Percentiles rank a stretch among this genome's conserved stretches.
Evolutionary conservation across 2,888 invertebrate genomes (phyloP).

Genomic region (Volucella inflata): DNA sequence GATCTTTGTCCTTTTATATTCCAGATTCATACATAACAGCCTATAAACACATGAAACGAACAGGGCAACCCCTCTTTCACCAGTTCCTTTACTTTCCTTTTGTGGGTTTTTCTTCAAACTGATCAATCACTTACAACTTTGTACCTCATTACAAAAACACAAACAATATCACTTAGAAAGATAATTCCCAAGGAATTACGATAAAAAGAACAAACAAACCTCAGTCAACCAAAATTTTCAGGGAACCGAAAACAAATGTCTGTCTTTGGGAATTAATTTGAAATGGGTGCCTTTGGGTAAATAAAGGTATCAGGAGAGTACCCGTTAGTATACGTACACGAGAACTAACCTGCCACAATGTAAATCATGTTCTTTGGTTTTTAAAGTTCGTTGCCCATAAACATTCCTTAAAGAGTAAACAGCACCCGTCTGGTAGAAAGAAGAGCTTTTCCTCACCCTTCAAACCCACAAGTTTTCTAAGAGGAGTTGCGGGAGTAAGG

Average conservation of each 20-base stretch:
- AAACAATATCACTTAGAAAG: conserved; percentile 14
- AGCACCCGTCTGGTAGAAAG: conserved; percentile 35
- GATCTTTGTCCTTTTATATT: no score
- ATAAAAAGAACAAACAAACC: conserved; percentile 22
- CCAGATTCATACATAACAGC: no score
- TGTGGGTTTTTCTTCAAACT: background rate
- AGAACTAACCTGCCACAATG: conserved; percentile 67
- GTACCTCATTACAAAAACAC: conserved; percentile 15
- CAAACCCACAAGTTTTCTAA: conserved; percentile 8
- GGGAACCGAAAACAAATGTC: conserved; percentile 2
- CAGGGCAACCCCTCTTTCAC: no score
- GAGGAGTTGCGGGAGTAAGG: conserved; percentile 13
- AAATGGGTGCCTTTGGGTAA: conserved; percentile 47
- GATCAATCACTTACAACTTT: conserved; percentile 12
- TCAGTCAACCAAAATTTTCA: background rate
- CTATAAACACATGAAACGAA: no score
- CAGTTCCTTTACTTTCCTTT: background rate
- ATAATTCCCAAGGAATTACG: conserved; percentile 3
- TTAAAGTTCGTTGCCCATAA: conserved; percentile 70
- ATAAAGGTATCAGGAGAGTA: conserved; percentile 38
- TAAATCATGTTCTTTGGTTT: conserved; percentile 61
- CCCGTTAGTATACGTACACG: background rate
- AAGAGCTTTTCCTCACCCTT: conserved; percentile 23
- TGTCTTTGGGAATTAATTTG: conserved; percentile 46
- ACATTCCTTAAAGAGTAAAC: conserved; percentile 49